Evolutionary conservation across 2,888 invertebrate species (phyloP).

Genomic region (Megamerina dolium): DNA sequence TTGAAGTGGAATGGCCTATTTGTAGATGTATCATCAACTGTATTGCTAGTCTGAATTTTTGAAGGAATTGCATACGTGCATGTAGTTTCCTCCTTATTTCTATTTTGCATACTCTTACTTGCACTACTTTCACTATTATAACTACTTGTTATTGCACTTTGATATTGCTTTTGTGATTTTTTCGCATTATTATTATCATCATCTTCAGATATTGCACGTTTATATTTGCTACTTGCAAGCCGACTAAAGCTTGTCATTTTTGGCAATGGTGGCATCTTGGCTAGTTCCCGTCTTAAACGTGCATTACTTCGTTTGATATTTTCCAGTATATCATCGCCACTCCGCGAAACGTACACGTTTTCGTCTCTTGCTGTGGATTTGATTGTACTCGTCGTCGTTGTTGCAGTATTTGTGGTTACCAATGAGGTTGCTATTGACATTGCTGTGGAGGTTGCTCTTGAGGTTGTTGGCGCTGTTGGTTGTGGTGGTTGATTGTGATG

Average conservation of each 20-base stretch:
- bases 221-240: background rate
- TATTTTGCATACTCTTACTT: background rate
- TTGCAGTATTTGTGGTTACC: conserved; percentile 12
- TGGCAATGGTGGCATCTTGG: conserved; percentile 40
- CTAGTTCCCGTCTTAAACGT: conserved; percentile 33
- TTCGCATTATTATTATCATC: background rate
- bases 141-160: background rate
- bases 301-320: conserved; percentile 41
- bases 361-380: conserved; percentile 9
- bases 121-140: background rate
- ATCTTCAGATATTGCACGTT: background rate
- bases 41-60: no score
- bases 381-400: conserved; percentile 8
- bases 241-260: conserved; percentile 22
- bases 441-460: conserved; percentile 13
- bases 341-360: conserved; percentile 12
- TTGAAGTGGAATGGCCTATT: no score
- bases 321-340: conserved; percentile 26
- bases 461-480: conserved; percentile 7
- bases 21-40: no score
- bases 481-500: conserved; percentile 9
- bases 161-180: background rate
- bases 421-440: conserved; percentile 2
- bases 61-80: no score
- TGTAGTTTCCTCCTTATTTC: background rate